phyloP scores from a whole-genome alignment of 2,888 invertebrate genomes.

The Dugesia japonica region DNA sequence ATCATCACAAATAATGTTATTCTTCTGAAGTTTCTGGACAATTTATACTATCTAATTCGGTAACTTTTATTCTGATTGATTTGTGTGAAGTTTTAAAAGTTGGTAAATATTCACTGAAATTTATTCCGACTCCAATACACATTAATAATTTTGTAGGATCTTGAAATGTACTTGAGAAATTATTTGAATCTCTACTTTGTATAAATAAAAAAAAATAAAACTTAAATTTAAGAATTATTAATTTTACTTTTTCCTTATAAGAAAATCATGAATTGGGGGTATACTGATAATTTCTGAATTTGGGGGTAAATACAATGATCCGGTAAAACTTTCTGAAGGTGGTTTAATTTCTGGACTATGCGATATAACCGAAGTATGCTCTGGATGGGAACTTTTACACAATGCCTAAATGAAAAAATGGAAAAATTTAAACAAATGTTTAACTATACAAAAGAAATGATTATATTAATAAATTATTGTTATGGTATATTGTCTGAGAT shows the following conservation, averaged over 20 bases:
- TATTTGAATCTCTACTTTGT: background rate
- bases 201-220: background rate
- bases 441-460: no score
- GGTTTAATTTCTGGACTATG: background rate
- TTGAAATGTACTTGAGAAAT: conserved; percentile 5
- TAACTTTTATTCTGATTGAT: background rate
- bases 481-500: no score
- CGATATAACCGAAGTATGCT: background rate
- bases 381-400: background rate
- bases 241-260: background rate
- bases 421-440: no score
- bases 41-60: background rate
- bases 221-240: background rate
- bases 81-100: background rate
- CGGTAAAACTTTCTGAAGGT: background rate
- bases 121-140: background rate
- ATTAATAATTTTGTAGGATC: background rate
- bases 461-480: no score
- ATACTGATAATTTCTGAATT: background rate
- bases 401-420: background rate
- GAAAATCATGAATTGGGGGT: background rate
- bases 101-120: conserved; percentile 11
- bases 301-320: background rate
- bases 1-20: background rate
- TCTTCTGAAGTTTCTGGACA: conserved; percentile 15